Evolutionary conservation across 2,113 vertebrate species (phyloP).

Genomic region (Myrmecobius fasciatus): DNA sequence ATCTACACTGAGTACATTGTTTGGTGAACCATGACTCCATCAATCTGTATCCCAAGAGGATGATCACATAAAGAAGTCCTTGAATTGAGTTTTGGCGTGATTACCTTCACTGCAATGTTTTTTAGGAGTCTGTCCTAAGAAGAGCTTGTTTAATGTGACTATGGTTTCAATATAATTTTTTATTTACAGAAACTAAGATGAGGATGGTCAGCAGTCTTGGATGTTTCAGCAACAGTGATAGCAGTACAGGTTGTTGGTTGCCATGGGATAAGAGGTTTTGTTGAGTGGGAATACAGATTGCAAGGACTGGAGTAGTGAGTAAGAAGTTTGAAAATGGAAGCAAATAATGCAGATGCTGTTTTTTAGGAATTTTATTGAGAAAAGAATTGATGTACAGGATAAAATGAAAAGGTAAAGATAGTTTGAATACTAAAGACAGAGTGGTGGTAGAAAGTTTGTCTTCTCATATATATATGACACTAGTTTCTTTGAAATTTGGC

Average conservation of each 20-base stretch:
- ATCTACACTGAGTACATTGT: not conserved
- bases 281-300: not conserved
- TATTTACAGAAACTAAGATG: not conserved
- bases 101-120: fast-evolving
- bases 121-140: not conserved
- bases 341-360: not conserved
- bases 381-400: not conserved
- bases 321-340: not conserved
- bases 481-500: not conserved
- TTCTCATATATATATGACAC: too few species aligned
- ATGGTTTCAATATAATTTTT: constrained; percentile 73
- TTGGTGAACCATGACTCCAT: constrained; percentile 95
- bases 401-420: not conserved
- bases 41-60: constrained; percentile 98
- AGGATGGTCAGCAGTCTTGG: not conserved
- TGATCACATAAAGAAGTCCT: constrained; percentile 91
- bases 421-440: not conserved
- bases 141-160: fast-evolving
- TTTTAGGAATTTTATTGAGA: not conserved
- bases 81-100: not conserved
- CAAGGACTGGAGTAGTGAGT: too few species aligned
- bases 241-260: not conserved
- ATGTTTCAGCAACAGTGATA: not conserved
- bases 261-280: not conserved
- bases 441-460: not conserved